These are phyloP conservation scores for Harlomillsia oculata DNA, from an alignment of 1,140 invertebrate species.

Conservation along the genomic window DNA sequence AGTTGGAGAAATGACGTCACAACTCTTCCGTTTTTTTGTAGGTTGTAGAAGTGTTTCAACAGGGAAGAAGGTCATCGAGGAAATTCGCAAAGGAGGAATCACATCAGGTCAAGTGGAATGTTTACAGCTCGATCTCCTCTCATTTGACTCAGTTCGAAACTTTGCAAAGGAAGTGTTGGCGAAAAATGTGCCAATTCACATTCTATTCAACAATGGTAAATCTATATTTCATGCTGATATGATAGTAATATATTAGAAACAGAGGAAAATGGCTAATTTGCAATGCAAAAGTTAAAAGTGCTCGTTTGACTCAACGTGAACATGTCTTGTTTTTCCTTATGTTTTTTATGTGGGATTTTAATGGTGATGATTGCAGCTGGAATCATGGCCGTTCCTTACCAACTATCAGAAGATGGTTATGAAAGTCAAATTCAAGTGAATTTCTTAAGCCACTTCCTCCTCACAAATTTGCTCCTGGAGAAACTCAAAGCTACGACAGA, in stretches of 20 bases:
- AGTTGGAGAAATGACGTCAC: too few relatives aligned
- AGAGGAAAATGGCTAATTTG: too few relatives aligned
- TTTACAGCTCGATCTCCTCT: constrained; percentile 51
- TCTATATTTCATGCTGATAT: neutral
- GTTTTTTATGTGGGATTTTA: neutral
- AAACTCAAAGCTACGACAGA: constrained; percentile 41
- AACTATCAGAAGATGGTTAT: constrained; percentile 64
- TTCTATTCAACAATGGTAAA: constrained; percentile 73
- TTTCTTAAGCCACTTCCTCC: constrained; percentile 76
- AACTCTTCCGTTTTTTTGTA: neutral
- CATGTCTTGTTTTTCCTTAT: too few relatives aligned
- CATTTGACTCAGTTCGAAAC: constrained; percentile 59
- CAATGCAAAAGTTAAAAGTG: too few relatives aligned
- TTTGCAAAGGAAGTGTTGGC: constrained; percentile 59
- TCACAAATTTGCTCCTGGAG: constrained; percentile 73
- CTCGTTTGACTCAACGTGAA: too few relatives aligned
- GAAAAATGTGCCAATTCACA: constrained; percentile 55
- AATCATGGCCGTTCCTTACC: constrained; percentile 71
- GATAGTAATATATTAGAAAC: too few relatives aligned
- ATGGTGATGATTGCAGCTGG: constrained; percentile 52
- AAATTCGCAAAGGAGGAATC: constrained; percentile 46
- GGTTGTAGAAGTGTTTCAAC: constrained; percentile 48
- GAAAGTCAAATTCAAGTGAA: constrained; percentile 76
- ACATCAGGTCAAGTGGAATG: constrained; percentile 42
- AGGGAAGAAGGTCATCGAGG: constrained; percentile 48